phyloP scores from a whole-genome alignment of 2,113 vertebrate genomes.

The Bagarius yarrelli region DNA sequence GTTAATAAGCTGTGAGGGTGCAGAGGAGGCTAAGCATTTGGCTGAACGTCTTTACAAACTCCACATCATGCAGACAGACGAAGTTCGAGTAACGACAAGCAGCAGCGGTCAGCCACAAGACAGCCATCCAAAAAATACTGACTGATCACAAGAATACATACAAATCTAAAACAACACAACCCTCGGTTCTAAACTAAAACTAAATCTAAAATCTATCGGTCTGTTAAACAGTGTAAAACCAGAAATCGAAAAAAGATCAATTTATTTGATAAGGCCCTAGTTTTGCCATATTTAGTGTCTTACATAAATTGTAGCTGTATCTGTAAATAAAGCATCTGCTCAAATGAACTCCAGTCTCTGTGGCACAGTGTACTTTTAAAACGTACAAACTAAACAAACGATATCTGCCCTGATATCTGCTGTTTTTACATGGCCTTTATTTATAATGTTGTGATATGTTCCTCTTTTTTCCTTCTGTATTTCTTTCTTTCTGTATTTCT shows the following conservation, averaged over 20 bases:
- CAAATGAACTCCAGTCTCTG: neutral
- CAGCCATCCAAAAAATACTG: constrained; percentile 25
- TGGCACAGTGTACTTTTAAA: neutral
- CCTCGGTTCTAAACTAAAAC: neutral
- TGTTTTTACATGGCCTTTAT: neutral
- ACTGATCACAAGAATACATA: constrained; percentile 34
- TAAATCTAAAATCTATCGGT: constrained; percentile 12
- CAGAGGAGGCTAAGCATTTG: constrained; percentile 80
- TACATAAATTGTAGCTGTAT: neutral
- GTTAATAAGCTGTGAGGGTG: constrained; percentile 88
- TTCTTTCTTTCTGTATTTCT: neutral
- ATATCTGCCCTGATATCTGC: neutral
- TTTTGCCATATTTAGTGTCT: neutral
- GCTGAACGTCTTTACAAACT: constrained; percentile 80
- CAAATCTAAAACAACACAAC: neutral
- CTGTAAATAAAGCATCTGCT: constrained; percentile 8
- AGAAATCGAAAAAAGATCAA: neutral
- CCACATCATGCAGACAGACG: constrained; percentile 64
- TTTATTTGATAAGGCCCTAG: neutral
- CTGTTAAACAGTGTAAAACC: neutral
- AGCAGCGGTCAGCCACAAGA: constrained; percentile 17
- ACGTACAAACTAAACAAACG: neutral
- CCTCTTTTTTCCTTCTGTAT: neutral
- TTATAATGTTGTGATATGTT: neutral
- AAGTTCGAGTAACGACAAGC: constrained; percentile 34